Percentiles rank a stretch among this genome's conserved stretches.
Evolutionary conservation across 2,888 invertebrate genomes (phyloP).

Genomic region (Bombylius discolor): DNA sequence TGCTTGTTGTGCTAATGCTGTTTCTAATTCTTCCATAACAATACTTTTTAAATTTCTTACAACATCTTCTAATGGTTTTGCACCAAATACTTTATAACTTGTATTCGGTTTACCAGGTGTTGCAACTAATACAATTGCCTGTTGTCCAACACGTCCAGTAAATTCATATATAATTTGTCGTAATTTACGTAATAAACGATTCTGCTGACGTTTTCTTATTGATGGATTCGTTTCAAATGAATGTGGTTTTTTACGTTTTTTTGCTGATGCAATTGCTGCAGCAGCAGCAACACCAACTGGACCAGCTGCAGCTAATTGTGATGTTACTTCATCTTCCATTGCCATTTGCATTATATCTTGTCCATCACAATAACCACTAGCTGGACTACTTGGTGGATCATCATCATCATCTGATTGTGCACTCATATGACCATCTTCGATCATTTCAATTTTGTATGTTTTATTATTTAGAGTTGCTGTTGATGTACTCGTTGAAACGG

Average conservation of each 20-base stretch:
- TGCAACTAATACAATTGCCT: conserved; percentile 89
- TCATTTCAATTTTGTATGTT: conserved; percentile 59
- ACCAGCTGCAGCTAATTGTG: conserved; percentile 93
- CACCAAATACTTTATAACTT: conserved; percentile 92
- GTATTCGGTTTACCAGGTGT: conserved; percentile 94
- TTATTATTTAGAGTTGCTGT: conserved; percentile 19
- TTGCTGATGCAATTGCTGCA: conserved; percentile 89
- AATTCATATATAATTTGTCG: conserved; percentile 93
- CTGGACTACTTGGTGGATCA: conserved; percentile 69
- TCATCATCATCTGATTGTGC: conserved; percentile 67
- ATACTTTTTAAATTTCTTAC: conserved; percentile 78
- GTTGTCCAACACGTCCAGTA: conserved; percentile 92
- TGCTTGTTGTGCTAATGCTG: conserved; percentile 83
- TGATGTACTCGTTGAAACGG: conserved; percentile 27
- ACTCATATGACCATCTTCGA: conserved; percentile 47
- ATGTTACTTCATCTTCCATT: conserved; percentile 88
- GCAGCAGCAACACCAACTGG: conserved; percentile 94
- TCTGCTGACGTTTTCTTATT: conserved; percentile 89
- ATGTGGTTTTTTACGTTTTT: conserved; percentile 88
- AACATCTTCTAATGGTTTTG: conserved; percentile 92
- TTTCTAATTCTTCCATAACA: conserved; percentile 92
- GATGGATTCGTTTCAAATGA: conserved; percentile 96
- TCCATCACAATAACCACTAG: conserved; percentile 65
- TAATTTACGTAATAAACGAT: conserved; percentile 74
- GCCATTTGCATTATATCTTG: conserved; percentile 72